Percentiles rank a stretch among this genome's conserved stretches.
phyloP scores from a whole-genome alignment of 1,140 invertebrate species.

The Cydia splendana region DNA sequence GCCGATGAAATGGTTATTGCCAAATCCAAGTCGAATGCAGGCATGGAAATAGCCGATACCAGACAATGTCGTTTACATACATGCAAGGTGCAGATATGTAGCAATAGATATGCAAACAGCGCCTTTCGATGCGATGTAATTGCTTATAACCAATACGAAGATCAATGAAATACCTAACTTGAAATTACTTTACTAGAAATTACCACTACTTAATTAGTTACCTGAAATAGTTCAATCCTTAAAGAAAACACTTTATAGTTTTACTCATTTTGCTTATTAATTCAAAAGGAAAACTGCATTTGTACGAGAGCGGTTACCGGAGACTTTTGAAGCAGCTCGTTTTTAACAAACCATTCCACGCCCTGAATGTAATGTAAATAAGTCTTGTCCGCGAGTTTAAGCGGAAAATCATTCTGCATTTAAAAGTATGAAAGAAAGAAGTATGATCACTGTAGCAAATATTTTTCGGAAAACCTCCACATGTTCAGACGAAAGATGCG shows the following conservation, averaged over 20 bases:
- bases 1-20: constrained; percentile 29
- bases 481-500: constrained; percentile 43
- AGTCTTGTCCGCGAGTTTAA: neutral
- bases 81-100: constrained; percentile 5
- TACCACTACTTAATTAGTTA: no score
- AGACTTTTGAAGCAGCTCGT: neutral
- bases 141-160: neutral
- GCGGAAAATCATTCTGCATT: no score
- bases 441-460: neutral
- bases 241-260: no score
- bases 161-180: neutral
- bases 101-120: neutral
- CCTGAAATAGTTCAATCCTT: no score
- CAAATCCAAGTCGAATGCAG: constrained; percentile 27
- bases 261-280: no score
- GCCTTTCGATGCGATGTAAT: neutral
- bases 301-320: no score
- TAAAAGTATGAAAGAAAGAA: neutral
- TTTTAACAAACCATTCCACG: neutral
- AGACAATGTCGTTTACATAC: neutral
- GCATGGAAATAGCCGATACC: constrained; percentile 17
- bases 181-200: no score
- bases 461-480: neutral
- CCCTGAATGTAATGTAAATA: neutral
- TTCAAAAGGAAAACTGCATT: no score